phyloP scores from a whole-genome alignment of 2,113 vertebrate species.

The Athene noctua region DNA sequence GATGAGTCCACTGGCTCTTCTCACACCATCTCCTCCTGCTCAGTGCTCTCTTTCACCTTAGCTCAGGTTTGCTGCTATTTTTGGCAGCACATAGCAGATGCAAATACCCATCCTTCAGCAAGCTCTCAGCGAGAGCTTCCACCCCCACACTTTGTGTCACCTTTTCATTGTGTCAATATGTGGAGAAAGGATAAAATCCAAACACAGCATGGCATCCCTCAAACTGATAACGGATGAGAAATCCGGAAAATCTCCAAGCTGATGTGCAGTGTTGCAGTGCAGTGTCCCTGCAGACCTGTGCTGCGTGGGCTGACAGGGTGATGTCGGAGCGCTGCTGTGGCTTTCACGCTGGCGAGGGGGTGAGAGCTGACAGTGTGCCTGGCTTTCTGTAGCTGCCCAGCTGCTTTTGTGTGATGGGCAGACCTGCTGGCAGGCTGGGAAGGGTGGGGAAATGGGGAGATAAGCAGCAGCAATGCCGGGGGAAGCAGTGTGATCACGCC shows the following conservation, averaged over 20 bases:
- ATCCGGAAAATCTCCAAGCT: not conserved
- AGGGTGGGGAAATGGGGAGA: not conserved
- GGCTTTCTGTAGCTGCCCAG: not conserved
- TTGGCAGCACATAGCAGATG: not conserved
- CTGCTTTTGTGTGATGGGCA: not conserved
- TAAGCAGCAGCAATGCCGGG: not conserved
- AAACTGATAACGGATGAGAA: not conserved
- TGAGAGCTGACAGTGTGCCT: not conserved
- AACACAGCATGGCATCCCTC: not conserved
- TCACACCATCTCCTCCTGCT: not conserved
- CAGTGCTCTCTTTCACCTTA: not conserved
- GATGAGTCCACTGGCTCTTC: not conserved
- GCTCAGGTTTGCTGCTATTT: not conserved
- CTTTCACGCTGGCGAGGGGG: not conserved
- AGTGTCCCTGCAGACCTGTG: not conserved
- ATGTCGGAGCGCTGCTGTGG: not conserved
- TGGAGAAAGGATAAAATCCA: not conserved
- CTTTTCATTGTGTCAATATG: not conserved
- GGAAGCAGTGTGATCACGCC: not conserved
- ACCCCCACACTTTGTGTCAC: not conserved
- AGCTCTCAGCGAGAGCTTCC: not conserved
- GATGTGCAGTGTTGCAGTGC: accelerated
- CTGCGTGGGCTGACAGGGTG: not conserved
- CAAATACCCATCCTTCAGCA: not conserved
- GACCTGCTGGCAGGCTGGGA: not conserved